Percentiles rank a stretch among this genome's conserved stretches.
These are phyloP conservation scores for Drosophila micromelanica DNA, from an alignment of 1,140 invertebrate species.

Conservation along the genomic window DNA sequence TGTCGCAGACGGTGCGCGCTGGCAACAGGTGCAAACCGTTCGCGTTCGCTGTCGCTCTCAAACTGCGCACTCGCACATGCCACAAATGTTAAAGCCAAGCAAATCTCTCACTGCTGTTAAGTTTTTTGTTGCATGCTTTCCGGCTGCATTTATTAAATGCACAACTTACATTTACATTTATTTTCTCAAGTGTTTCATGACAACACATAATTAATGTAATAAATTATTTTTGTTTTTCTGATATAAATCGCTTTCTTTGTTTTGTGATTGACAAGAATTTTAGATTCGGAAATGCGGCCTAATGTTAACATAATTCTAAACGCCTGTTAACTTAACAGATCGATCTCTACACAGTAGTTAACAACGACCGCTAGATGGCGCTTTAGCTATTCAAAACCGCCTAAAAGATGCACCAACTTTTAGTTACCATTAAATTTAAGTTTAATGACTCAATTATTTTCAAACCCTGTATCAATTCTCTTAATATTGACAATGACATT, in stretches of 20 bases:
- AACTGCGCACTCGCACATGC: slow-evolving; percentile 34
- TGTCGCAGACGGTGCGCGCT: slow-evolving; percentile 17
- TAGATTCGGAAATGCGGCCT: no score
- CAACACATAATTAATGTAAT: no score
- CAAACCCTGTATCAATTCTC: no score
- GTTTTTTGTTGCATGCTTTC: slow-evolving; percentile 16
- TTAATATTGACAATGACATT: no score
- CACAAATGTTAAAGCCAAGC: slow-evolving; percentile 3
- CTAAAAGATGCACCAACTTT: slow-evolving; percentile 1
- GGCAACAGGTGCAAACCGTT: slow-evolving; percentile 65
- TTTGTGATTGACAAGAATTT: background rate
- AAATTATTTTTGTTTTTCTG: background rate
- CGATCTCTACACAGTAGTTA: background rate
- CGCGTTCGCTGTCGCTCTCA: slow-evolving; percentile 56
- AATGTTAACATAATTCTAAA: background rate
- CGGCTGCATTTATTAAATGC: background rate
- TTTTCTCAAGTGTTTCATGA: background rate
- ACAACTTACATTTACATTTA: background rate
- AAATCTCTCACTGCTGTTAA: slow-evolving; percentile 18
- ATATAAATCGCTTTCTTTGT: background rate
- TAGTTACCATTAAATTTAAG: no score
- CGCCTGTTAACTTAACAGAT: background rate
- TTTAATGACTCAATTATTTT: no score
- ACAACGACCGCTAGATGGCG: slow-evolving; percentile 5
- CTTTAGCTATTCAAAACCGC: background rate